These are phyloP conservation scores for Alentia gelatinosa DNA, from an alignment of 2,888 invertebrate genomes.

Conservation along the genomic window DNA sequence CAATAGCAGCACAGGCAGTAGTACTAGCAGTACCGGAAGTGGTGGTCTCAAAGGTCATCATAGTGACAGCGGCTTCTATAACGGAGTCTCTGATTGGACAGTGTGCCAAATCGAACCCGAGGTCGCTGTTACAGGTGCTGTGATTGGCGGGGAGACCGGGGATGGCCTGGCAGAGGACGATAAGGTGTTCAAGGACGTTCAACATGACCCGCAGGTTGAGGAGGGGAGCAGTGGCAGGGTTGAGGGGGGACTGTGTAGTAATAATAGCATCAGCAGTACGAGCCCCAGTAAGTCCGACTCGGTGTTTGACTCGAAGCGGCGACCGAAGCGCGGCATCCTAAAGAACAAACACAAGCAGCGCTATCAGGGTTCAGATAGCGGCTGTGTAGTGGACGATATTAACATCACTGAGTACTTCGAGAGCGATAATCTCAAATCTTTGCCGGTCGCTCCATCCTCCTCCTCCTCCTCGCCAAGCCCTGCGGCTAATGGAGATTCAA, in stretches of 20 bases:
- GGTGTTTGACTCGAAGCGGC: conserved; percentile 73
- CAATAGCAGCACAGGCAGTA: not conserved
- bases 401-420: conserved; percentile 55
- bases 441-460: not conserved
- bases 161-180: not conserved
- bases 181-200: not conserved
- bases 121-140: not conserved
- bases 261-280: not conserved
- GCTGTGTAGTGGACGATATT: conserved; percentile 66
- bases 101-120: not conserved
- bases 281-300: not conserved
- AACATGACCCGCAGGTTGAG: not conserved
- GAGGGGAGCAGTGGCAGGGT: not conserved
- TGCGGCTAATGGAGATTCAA: not conserved
- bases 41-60: not conserved
- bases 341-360: conserved; percentile 69
- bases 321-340: conserved; percentile 75
- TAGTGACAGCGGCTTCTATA: conserved; percentile 21
- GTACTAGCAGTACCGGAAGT: not conserved
- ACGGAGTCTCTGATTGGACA: conserved; percentile 29
- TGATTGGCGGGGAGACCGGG: not conserved
- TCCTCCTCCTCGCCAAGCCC: no score
- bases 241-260: not conserved
- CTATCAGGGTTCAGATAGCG: conserved; percentile 73
- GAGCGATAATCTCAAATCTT: conserved; percentile 1